Conservation (phyloP, 2,888 invertebrate genomes). For the Acholoe squamosa region DNA sequence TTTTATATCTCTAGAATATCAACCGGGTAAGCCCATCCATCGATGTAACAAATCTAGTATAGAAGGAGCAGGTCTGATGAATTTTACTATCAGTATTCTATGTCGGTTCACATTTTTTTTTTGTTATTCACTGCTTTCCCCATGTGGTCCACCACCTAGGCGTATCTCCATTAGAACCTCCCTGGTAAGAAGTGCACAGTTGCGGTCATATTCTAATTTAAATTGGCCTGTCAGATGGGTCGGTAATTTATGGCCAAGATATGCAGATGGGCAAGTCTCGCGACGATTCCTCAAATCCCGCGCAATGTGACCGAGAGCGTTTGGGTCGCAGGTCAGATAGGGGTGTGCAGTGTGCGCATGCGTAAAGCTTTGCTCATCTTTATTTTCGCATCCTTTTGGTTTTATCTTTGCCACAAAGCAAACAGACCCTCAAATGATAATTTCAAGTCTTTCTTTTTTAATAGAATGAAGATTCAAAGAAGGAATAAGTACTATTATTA, state of each 20-base stretch:
- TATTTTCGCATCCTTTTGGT: conserved; percentile 15
- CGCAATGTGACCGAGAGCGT: not conserved
- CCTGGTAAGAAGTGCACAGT: not conserved
- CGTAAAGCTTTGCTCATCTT: not conserved
- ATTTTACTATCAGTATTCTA: no score
- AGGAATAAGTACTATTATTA: no score
- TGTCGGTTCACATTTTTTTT: no score
- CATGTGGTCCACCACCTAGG: not conserved
- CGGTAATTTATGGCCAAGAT: conserved; percentile 49
- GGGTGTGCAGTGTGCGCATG: not conserved
- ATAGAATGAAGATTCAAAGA: no score
- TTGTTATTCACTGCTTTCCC: no score
- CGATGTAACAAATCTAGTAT: no score
- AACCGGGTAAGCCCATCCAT: no score
- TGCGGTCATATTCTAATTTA: conserved; percentile 58
- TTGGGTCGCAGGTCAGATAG: not conserved
- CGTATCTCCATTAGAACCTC: not conserved
- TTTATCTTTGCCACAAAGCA: not conserved
- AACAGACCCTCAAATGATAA: no score
- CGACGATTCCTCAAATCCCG: conserved; percentile 60
- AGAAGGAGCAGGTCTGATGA: no score
- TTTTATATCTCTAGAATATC: no score
- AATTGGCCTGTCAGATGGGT: conserved; percentile 49
- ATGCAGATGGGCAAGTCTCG: conserved; percentile 50
- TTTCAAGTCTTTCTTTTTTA: no score